Base-by-base conservation (phyloP, 2,113 vertebrate genomes). In the Lepisosteus osseus region DNA sequence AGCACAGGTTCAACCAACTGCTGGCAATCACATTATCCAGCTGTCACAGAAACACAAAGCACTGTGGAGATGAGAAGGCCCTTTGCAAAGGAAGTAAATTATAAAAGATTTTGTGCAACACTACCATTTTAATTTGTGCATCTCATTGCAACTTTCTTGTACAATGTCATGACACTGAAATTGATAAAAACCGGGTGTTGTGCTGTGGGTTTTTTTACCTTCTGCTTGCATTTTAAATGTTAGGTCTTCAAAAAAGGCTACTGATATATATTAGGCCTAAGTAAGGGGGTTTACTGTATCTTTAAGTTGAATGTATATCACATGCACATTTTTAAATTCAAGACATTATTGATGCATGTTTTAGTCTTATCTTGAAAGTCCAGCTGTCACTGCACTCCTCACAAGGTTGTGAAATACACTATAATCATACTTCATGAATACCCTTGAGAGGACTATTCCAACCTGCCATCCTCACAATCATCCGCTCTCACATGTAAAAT, bases 281-380 rank as follows among this genome's bases (percentile, higher is more conserved):
- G 54, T 62, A 61, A 70, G 47, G 61, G 68, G 51, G 70, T 14
- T 8, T 41, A 15, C 45, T 17, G 64, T 59, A 69, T 15, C 3
- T 65, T 40, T 65, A 65, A 65, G 41, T 68, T 68, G 76, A 78
- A 78, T 77, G 73, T 82, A 77, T 77, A 78, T 78, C 76, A 79
- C 74, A 69, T 77, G 78, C 79, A 71, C 68, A 51, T 41, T 65
- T 41, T 65, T 9, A 41, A 40, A 65, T 65, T 65, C 29, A 41
- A 65, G 17, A 65, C 62, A 65, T 6, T 69, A 76, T 69, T 87
- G 85, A 91, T 88, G 86, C 86, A 90, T 87, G 70, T 81, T 73
- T 54, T 80, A 78, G 74, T 82, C 85, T 92, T 90, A 92, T 92
- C 90, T 86, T 79, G 68, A 79, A 76, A 78, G 73, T 75, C 82